Conservation (phyloP, 2,888 invertebrate species). For the Acanthoscelides obtectus region DNA sequence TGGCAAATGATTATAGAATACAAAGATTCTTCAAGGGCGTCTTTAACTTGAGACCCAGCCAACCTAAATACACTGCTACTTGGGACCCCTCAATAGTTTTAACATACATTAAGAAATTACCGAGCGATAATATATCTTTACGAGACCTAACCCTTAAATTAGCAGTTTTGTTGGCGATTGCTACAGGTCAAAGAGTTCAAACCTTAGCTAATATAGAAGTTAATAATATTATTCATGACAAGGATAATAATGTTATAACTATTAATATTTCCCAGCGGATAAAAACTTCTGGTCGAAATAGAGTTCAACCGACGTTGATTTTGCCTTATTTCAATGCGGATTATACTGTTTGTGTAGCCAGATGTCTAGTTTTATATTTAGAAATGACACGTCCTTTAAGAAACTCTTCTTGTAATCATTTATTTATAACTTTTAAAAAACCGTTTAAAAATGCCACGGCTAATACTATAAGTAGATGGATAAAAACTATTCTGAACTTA, state of each 20-base stretch:
- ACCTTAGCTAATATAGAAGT: neutral
- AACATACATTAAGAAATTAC: neutral
- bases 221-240: neutral
- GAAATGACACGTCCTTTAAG: neutral
- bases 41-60: slow-evolving; percentile 13
- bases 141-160: neutral
- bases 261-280: neutral
- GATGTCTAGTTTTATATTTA: neutral
- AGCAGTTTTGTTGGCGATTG: neutral
- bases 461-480: neutral
- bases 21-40: slow-evolving; percentile 21
- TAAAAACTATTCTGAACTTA: neutral
- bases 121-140: neutral
- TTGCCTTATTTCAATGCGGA: neutral
- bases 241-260: neutral
- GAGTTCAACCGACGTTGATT: neutral
- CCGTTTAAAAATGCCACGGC: neutral
- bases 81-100: slow-evolving; percentile 16
- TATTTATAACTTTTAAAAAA: neutral
- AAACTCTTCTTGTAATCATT: no score
- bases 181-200: neutral
- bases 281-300: neutral
- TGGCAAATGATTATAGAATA: slow-evolving; percentile 13
- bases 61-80: slow-evolving; percentile 14
- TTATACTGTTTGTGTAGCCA: neutral